A percentile compares a stretch with the other conserved stretches of the same genome.
Conservation (phyloP, 2,113 vertebrate species). For the Chaenocephalus aceratus region DNA sequence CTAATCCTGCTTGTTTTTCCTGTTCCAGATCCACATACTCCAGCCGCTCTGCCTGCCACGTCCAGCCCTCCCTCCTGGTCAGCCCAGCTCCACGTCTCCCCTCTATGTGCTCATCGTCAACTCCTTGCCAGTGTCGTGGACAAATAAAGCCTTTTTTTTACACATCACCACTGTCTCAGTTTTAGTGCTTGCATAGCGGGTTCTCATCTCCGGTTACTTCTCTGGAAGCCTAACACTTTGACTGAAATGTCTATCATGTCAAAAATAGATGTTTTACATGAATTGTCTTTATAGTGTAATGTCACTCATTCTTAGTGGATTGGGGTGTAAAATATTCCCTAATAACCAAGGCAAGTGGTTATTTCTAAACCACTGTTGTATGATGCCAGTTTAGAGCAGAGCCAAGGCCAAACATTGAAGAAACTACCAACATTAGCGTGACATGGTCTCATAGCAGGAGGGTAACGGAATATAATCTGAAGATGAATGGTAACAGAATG, state of each 20-base stretch:
- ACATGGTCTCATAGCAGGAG: slow-evolving; percentile 29
- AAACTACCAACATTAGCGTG: slow-evolving; percentile 32
- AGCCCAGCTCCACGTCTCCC: no score
- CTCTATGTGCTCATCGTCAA: no score
- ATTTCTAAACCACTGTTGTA: background rate
- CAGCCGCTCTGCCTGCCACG: no score
- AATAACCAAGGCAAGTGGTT: background rate
- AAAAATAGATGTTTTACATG: slow-evolving; percentile 13
- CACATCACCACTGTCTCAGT: no score
- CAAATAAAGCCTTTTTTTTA: no score
- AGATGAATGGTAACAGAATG: slow-evolving; percentile 20
- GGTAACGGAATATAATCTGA: slow-evolving; percentile 24
- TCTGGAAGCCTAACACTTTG: no score
- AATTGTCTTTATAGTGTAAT: background rate
- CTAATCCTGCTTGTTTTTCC: no score
- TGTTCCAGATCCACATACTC: no score
- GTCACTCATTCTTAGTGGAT: background rate
- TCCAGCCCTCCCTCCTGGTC: no score
- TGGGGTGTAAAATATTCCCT: background rate
- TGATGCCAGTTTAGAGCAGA: background rate
- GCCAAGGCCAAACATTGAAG: background rate
- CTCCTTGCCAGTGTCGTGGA: no score
- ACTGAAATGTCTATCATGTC: background rate
- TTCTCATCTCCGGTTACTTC: no score
- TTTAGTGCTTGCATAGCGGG: no score